Evolutionary conservation across 2,113 vertebrate genomes (phyloP).

Genomic region (Motacilla tschutschensis): DNA sequence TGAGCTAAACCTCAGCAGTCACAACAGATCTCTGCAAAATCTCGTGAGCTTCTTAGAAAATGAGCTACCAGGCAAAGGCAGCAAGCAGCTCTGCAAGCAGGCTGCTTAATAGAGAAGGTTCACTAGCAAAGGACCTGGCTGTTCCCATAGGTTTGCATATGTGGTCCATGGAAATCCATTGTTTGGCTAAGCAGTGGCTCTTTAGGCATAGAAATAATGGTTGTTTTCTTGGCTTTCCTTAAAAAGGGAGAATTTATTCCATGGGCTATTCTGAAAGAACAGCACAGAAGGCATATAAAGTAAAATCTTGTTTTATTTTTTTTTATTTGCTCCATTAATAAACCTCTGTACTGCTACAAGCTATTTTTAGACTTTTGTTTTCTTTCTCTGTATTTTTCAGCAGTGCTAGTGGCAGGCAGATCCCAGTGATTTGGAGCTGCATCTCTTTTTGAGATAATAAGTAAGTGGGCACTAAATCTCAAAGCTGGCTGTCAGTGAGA

Average conservation of each 20-base stretch:
- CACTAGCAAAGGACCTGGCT: accelerated
- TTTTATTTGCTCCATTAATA: background rate
- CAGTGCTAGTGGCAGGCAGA: background rate
- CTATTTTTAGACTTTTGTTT: background rate
- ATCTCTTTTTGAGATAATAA: background rate
- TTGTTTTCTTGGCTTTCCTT: background rate
- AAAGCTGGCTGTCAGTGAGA: background rate
- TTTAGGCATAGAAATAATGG: background rate
- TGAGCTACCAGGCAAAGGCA: background rate
- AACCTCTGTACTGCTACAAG: background rate
- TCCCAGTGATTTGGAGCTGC: background rate
- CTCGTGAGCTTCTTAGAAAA: background rate
- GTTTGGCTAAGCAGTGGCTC: background rate
- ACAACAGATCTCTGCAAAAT: background rate
- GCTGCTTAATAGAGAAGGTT: background rate
- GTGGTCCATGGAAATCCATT: background rate
- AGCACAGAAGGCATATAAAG: background rate
- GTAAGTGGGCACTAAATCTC: background rate
- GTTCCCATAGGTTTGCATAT: background rate
- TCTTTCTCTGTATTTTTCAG: background rate
- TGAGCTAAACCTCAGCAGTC: background rate
- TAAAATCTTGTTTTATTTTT: background rate
- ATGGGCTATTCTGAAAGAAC: background rate
- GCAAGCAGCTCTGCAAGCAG: background rate
- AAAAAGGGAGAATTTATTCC: background rate